Conservation (phyloP, 2,797 vertebrate species). For the Malacoraja senta region DNA sequence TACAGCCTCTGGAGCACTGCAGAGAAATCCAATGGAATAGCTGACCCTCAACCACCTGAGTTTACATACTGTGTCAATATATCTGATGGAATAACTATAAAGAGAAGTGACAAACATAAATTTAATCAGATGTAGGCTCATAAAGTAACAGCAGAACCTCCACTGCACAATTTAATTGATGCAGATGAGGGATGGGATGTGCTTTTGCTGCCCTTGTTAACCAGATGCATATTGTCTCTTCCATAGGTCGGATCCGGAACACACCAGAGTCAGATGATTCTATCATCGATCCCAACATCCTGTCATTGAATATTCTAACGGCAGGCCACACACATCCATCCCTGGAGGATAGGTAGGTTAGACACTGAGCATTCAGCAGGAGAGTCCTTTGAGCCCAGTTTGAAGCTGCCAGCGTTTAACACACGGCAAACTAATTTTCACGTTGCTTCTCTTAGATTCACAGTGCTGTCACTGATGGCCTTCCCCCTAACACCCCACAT, state of each 20-base stretch:
- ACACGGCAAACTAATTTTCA: background rate
- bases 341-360: conserved; percentile 83
- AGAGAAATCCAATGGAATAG: background rate
- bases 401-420: background rate
- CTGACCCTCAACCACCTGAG: background rate
- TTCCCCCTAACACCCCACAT: background rate
- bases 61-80: background rate
- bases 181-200: background rate
- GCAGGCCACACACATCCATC: conserved; percentile 75
- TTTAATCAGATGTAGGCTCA: background rate
- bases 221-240: background rate
- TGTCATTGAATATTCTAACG: conserved; percentile 91
- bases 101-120: background rate
- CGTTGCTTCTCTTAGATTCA: conserved; percentile 18
- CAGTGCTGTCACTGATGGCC: conserved; percentile 36
- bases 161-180: background rate
- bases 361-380: background rate
- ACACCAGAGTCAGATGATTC: conserved; percentile 86
- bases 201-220: background rate
- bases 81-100: background rate
- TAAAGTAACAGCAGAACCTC: background rate
- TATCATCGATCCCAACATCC: conserved; percentile 86
- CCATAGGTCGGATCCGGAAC: conserved; percentile 82
- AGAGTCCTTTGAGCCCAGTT: background rate
- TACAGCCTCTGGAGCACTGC: background rate